Conservation (phyloP, 2,888 invertebrate genomes). For the Epicampocera succincta region DNA sequence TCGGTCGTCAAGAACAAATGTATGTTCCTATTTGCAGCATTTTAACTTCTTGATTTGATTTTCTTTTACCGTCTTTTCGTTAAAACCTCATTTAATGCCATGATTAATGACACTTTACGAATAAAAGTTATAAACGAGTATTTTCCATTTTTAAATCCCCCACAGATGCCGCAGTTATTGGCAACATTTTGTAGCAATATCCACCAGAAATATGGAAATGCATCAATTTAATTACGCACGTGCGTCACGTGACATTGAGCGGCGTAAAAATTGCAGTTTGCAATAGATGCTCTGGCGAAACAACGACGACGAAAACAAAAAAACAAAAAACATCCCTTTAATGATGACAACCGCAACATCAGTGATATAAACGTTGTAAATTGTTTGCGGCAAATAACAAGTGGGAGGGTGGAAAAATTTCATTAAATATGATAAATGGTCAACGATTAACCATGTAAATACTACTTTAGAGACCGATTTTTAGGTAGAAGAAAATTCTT, state of each 20-base stretch:
- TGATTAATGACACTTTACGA: conserved; percentile 64
- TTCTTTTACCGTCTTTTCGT: conserved; percentile 3
- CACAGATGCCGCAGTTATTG: conserved; percentile 60
- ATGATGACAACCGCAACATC: conserved; percentile 48
- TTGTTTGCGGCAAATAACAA: conserved; percentile 10
- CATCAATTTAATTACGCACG: conserved; percentile 79
- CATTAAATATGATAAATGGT: conserved; percentile 81
- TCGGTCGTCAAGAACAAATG: too few species aligned
- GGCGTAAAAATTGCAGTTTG: conserved; percentile 70
- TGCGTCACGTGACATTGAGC: conserved; percentile 74
- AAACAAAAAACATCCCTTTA: conserved; percentile 56
- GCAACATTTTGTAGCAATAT: conserved; percentile 56
- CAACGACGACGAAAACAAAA: not conserved
- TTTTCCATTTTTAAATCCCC: conserved; percentile 48
- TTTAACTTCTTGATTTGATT: conserved; percentile 10
- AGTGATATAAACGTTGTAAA: conserved; percentile 41
- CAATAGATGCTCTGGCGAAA: conserved; percentile 39
- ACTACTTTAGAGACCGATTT: conserved; percentile 32
- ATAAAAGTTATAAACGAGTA: conserved; percentile 26
- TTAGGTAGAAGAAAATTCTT: conserved; percentile 9
- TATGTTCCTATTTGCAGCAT: not conserved
- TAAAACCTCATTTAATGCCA: conserved; percentile 54
- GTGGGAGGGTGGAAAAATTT: conserved; percentile 73
- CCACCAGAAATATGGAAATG: conserved; percentile 69
- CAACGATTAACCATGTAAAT: conserved; percentile 75